Evolutionary conservation across 2,113 vertebrate genomes (phyloP), one percentile per base, ranked within the genome.

Genomic region (Morone saxatilis): DNA sequence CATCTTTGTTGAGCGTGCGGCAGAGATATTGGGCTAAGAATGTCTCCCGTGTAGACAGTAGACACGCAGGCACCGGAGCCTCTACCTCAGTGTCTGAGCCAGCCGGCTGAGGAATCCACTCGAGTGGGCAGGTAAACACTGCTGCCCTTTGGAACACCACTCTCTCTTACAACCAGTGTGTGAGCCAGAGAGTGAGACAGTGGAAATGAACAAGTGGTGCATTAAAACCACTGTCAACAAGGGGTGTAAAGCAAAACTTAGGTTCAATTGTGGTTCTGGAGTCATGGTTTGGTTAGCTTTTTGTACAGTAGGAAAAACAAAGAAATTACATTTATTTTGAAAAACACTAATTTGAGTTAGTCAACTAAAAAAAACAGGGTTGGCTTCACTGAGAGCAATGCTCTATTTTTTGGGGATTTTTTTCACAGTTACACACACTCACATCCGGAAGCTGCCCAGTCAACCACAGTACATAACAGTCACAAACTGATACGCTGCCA

Each of bases 101-200:
- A 81, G 87, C 84, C 65, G 31, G 76, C 88, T 83, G 76, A 92
- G 89, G 89, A 93, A 92, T 93, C 91, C 81, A 76, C 85, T 90
- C 71, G 63, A 85, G 90, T 89, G 84, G 84, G 83, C 92, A 92
- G 90, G 91, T 94, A 94, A 92, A 93, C 92, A 93, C 50, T 41
- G 81, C 75, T 87, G 90, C 89, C 88, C 91, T 91, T 79, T 84
- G 87, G 72, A 93, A 86, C 77, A 14, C 82, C 88, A 84, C 88
- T 75, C 63, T 75, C 77, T 67, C 75, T 43, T 74, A 74, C 67
- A 59, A 56, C 41, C 71, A 31, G 38, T 4, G 61, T 50, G 71
- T 62, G 67, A 48, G 25, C 11, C 19, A 22, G 43, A 43, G 12
- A 54, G 47, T 41, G 40, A 59, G 41, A 60, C 22, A 68, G 50